Evolutionary conservation across 2,888 invertebrate species (phyloP), one percentile per base, ranked within the genome.

Genomic region (Amitus sp.): DNA sequence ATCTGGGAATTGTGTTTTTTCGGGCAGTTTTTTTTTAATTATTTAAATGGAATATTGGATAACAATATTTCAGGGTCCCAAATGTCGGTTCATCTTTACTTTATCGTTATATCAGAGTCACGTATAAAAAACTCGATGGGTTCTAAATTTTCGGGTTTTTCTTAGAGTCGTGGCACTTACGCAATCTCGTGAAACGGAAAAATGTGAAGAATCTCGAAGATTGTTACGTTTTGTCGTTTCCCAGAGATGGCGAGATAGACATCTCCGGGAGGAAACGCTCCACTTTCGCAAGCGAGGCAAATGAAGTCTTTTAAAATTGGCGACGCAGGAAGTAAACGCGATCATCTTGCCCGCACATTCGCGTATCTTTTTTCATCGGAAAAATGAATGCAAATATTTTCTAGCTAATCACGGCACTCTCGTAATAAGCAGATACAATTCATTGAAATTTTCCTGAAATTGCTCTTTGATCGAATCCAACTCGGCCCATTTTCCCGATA

Each of bases 211-310:
- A 63, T 63, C 43, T 59, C 52, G 66, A 63, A 63, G 55, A 61
- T 61, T 61, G 60, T 61, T 56, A 61, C 56, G 58, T 50, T 61
- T 61, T 58, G 55, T 61, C 46, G 52, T 61, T 63, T 66, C 57
- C 56, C 59, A 57, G 52, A 54, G 66, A 65, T 73, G 71, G 66
- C 62, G 54, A 67, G 71, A 75, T 77, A 75, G 73, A 65, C 70
- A 71, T 75, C 74, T 70, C 66, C 68, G 71, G 72, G 70, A 75
- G 77, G 76, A 78, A 77, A 73, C 72, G 76, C 69, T 73, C 74
- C 53, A 74, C 73, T 77, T 75, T 75, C 73, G 59, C 67, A 68
- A 65, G 46, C 68, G 62, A 62, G 49, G 57, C 47, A 59, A 63
- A 60, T 62, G 39, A 47, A 48, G 47, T 47, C 57, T 48, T 59